A percentile compares a stretch with the other conserved stretches of the same genome.
phyloP scores from a whole-genome alignment of 2,797 vertebrate species.

The Peromyscus nudipes region DNA sequence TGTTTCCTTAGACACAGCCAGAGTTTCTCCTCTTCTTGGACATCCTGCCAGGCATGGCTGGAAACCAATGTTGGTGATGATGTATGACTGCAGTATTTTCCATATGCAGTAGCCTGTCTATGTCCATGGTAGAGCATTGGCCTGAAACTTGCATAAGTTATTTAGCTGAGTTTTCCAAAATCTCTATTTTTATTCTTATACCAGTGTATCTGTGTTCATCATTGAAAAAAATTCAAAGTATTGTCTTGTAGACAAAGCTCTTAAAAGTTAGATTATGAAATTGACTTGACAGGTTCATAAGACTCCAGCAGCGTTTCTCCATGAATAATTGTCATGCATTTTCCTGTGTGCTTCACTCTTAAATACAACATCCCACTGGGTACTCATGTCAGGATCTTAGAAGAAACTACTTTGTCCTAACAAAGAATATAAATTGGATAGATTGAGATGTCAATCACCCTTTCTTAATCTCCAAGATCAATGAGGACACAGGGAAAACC shows the following conservation, averaged over 20 bases:
- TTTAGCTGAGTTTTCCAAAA: background rate
- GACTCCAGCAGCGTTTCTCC: background rate
- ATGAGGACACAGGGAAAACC: background rate
- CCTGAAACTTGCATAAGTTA: slow-evolving; percentile 52
- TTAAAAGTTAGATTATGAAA: slow-evolving; percentile 20
- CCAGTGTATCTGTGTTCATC: background rate
- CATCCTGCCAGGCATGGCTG: background rate
- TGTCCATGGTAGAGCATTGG: background rate
- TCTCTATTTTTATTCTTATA: slow-evolving; percentile 48
- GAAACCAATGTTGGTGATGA: background rate
- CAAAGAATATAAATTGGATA: background rate
- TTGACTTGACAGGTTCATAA: background rate
- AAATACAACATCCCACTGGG: background rate
- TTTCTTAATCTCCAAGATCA: background rate
- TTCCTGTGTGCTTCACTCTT: background rate
- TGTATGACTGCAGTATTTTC: slow-evolving; percentile 1
- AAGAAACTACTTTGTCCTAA: background rate
- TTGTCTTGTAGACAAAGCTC: background rate
- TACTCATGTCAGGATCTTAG: background rate
- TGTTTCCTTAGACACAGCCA: slow-evolving; percentile 10
- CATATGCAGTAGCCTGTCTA: background rate
- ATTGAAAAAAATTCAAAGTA: background rate
- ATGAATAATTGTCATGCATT: background rate
- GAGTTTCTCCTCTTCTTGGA: background rate
- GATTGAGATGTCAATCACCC: background rate